Conservation (phyloP, 2,888 invertebrate species). For the Pterostichus niger region DNA sequence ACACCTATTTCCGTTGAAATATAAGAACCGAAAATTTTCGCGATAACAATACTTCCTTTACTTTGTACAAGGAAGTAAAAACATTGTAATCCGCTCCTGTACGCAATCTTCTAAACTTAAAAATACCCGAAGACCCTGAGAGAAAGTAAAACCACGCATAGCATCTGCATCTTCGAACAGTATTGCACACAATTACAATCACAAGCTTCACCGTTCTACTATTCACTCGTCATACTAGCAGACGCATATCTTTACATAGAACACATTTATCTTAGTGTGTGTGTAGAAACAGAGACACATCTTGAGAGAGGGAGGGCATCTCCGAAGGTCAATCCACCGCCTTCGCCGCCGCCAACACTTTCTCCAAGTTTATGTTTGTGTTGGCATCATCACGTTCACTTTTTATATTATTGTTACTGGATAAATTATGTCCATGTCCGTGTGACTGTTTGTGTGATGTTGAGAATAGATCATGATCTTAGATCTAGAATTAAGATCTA, state of each 20-base stretch:
- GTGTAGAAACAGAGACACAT: background rate
- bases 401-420: slow-evolving; percentile 43
- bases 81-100: background rate
- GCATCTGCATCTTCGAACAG: slow-evolving; percentile 16
- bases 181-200: slow-evolving; percentile 1
- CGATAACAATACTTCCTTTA: too few species aligned
- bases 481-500: too few species aligned
- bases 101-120: background rate
- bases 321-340: slow-evolving; percentile 12
- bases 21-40: too few species aligned
- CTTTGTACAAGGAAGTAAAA: too few species aligned
- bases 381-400: slow-evolving; percentile 44
- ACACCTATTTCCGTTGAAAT: too few species aligned
- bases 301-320: background rate
- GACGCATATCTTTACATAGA: too few species aligned
- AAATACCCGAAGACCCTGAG: background rate
- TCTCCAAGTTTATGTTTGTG: slow-evolving; percentile 38
- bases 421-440: background rate
- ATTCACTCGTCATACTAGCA: background rate
- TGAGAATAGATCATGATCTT: too few species aligned
- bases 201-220: background rate
- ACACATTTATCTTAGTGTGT: too few species aligned
- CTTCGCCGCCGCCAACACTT: background rate
- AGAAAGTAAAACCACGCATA: slow-evolving; percentile 24
- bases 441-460: background rate